Evolutionary conservation across 2,113 vertebrate species (phyloP), one percentile per base, ranked within the genome.

Genomic region (Sisor rabdophorus): DNA sequence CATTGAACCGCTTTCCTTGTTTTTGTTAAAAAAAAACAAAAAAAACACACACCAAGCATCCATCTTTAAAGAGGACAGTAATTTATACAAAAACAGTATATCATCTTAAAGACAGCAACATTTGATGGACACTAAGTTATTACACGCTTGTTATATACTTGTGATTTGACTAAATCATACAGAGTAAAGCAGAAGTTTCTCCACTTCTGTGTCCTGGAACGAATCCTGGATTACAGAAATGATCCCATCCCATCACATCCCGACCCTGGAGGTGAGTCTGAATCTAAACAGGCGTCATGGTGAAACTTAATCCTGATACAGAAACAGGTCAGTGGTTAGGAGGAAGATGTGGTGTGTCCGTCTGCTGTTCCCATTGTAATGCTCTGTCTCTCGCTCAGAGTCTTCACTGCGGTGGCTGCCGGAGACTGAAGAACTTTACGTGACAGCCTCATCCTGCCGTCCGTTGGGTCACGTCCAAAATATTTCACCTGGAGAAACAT

Each of bases 401-500:
- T 97, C 90, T 89, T 97, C 63, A 95, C 87, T 1, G 90, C 56
- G 6, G 87, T 80, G 11, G 90, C 90, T 71, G 88, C 92, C 6
- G 95, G 94, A 59, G 95, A 92, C 77, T 94, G 95, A 2, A 99
- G 94, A 4, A 99, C 93, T 91, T 99, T 99, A 0, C 97, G 90
- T 0, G 97, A 99, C 20, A 99, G 92, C 71, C 97, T 93, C 96
- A 99, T 98, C 81, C 97, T 93, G 26, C 97, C 97, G 48, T 99
- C 97, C 22, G 94, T 96, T 2, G 97, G 97, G 84, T 99, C 97
- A 2, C 96, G 94, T 60, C 97, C 97, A 67, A 98, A 99, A 83
- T 96, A 98, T 82, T 99, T 99, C 4, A 99, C 96, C 97, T 99
- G 67, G 67, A 0, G 20, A 50, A 71, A 50, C 8, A 61, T 19